Percentiles rank a stretch among this genome's conserved stretches.
Conservation (phyloP, 2,797 vertebrate genomes). For the Betta splendens region DNA sequence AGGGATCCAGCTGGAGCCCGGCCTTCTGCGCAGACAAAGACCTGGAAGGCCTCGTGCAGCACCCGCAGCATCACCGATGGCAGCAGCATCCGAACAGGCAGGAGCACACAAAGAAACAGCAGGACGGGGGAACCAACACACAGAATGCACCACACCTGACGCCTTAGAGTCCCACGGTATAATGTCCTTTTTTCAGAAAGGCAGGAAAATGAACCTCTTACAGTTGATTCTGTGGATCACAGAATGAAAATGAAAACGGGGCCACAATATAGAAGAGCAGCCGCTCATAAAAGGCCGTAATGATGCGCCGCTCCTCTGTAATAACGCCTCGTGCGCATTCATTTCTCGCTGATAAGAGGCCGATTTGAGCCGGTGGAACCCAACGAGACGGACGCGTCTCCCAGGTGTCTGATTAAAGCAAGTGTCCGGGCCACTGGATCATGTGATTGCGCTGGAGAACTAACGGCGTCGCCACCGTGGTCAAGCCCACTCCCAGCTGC, state of each 20-base stretch:
- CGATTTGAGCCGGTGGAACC: slow-evolving; percentile 65
- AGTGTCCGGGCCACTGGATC: slow-evolving; percentile 52
- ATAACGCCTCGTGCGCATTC: slow-evolving; percentile 53
- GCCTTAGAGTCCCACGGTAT: too few relatives aligned
- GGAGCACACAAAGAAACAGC: slow-evolving; percentile 15
- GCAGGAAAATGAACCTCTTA: slow-evolving; percentile 3
- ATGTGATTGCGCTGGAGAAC: slow-evolving; percentile 65
- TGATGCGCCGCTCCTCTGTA: slow-evolving; percentile 49
- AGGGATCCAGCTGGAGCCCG: slow-evolving; percentile 74
- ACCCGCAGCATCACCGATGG: slow-evolving; percentile 60
- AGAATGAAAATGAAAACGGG: too few relatives aligned
- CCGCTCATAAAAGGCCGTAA: slow-evolving; percentile 28
- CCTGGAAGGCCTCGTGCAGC: slow-evolving; percentile 55
- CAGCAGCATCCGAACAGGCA: slow-evolving; percentile 48
- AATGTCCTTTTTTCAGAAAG: too few relatives aligned
- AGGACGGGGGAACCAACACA: not conserved
- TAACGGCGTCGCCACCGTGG: slow-evolving; percentile 66
- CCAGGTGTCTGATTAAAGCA: slow-evolving; percentile 71
- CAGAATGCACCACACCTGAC: too few relatives aligned
- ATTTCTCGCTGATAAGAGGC: slow-evolving; percentile 61
- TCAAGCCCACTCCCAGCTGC: slow-evolving; percentile 53
- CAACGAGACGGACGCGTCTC: slow-evolving; percentile 65
- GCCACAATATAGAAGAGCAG: not conserved
- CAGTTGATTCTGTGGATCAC: not conserved
- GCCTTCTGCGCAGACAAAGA: slow-evolving; percentile 71